phyloP scores from a whole-genome alignment of 1,140 invertebrate species.

The Riptortus pedestris region DNA sequence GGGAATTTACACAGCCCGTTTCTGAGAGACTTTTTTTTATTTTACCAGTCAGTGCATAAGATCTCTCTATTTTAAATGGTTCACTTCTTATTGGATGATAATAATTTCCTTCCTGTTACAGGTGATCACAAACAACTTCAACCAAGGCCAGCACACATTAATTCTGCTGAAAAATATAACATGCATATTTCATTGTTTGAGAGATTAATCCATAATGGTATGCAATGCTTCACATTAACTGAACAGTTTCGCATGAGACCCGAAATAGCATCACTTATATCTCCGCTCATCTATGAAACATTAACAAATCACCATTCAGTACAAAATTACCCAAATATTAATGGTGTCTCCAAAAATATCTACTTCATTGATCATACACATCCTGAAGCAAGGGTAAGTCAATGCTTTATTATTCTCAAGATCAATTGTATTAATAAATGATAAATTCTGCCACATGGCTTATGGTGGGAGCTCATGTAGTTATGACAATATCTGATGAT shows the following conservation, averaged over 20 bases:
- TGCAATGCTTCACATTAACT: slow-evolving; percentile 42
- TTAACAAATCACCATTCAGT: slow-evolving; percentile 41
- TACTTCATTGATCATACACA: slow-evolving; percentile 30
- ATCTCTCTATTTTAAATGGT: too few relatives aligned
- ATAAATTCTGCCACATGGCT: too few relatives aligned
- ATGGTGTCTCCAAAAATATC: background rate
- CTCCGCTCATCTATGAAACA: slow-evolving; percentile 48
- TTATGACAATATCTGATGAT: too few relatives aligned
- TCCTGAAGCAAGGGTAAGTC: slow-evolving; percentile 38
- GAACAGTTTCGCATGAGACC: slow-evolving; percentile 56
- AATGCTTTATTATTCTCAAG: background rate
- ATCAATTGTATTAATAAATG: too few relatives aligned
- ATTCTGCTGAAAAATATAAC: slow-evolving; percentile 45
- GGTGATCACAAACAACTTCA: slow-evolving; percentile 69
- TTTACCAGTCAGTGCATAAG: too few relatives aligned
- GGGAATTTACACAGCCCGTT: too few relatives aligned
- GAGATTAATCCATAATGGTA: slow-evolving; percentile 46
- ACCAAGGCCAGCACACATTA: slow-evolving; percentile 49
- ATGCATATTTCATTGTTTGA: slow-evolving; percentile 48
- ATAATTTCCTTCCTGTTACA: too few relatives aligned
- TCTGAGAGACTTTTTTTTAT: too few relatives aligned
- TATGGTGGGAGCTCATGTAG: too few relatives aligned
- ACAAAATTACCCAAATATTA: slow-evolving; percentile 3
- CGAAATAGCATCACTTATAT: slow-evolving; percentile 47
- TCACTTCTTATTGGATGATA: too few relatives aligned